Percentiles rank a stretch among this genome's conserved stretches.
These are phyloP conservation scores for Smithornis capensis DNA, from an alignment of 2,113 vertebrate genomes.

Conservation along the genomic window DNA sequence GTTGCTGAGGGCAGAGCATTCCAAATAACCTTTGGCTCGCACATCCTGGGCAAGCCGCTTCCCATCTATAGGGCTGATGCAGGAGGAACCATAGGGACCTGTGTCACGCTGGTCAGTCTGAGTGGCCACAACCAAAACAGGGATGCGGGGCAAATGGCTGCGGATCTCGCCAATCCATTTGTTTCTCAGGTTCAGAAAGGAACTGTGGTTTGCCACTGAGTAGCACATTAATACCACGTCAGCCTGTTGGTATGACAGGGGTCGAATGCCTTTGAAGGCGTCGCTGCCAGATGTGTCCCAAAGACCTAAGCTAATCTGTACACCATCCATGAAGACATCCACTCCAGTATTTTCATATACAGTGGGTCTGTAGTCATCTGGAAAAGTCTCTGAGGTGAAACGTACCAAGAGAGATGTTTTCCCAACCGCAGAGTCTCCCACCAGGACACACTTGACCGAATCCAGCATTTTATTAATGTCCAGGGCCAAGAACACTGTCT, in stretches of 20 bases:
- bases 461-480: constrained; percentile 67
- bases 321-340: constrained; percentile 94
- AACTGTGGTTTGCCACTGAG: constrained; percentile 90
- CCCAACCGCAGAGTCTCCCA: constrained; percentile 91
- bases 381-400: constrained; percentile 95
- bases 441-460: constrained; percentile 92
- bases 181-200: constrained; percentile 82
- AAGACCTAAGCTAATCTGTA: constrained; percentile 91
- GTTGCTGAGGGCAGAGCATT: constrained; percentile 92
- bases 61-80: constrained; percentile 80
- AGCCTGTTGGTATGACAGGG: constrained; percentile 94
- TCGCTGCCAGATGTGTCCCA: constrained; percentile 96
- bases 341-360: constrained; percentile 97
- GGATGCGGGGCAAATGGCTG: constrained; percentile 83
- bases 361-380: constrained; percentile 89
- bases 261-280: constrained; percentile 87
- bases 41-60: constrained; percentile 87
- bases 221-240: constrained; percentile 93
- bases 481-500: neutral
- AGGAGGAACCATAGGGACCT: constrained; percentile 78
- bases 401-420: constrained; percentile 93
- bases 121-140: constrained; percentile 90
- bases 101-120: constrained; percentile 91
- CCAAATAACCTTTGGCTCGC: constrained; percentile 90
- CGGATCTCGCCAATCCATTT: constrained; percentile 91